Conservation (phyloP, 53 echinoderm and acorn worm species). For the Glandiceps talaboti region DNA sequence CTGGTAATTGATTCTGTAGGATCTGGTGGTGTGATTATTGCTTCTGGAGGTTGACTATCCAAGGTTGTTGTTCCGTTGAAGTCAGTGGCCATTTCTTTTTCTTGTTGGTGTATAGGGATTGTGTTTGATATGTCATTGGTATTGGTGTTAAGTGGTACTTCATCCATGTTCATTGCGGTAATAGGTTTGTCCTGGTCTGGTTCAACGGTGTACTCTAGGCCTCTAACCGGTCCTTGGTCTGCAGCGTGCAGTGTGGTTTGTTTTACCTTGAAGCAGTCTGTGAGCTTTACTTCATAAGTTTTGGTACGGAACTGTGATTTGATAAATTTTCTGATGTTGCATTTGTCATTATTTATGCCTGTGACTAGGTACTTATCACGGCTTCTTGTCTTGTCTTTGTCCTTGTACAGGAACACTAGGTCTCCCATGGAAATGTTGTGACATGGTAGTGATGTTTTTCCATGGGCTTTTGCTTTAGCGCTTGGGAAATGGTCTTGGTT, state of each 20-base stretch:
- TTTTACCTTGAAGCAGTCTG: background rate
- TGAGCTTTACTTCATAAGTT: background rate
- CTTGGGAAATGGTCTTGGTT: constrained; percentile 2
- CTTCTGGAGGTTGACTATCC: background rate
- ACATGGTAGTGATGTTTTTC: background rate
- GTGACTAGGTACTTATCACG: constrained; percentile 7
- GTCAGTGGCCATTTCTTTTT: background rate
- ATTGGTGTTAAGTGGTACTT: background rate
- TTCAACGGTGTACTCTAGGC: background rate
- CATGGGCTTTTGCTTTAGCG: constrained; percentile 4
- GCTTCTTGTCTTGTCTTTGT: constrained; percentile 1
- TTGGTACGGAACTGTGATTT: constrained; percentile 7
- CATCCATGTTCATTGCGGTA: background rate
- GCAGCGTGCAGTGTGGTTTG: background rate
- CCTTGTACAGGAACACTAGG: background rate
- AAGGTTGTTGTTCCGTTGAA: background rate
- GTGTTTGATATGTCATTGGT: background rate
- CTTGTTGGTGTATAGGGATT: too few species aligned
- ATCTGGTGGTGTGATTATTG: background rate
- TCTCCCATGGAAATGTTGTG: background rate
- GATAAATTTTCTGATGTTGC: constrained; percentile 3
- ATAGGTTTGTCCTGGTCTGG: background rate
- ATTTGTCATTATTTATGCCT: background rate
- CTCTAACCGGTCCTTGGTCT: background rate
- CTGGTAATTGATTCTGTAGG: background rate